Percentiles rank a stretch among this genome's conserved stretches.
Conservation (phyloP, 1,140 invertebrate genomes). For the Microplitis mediator region DNA sequence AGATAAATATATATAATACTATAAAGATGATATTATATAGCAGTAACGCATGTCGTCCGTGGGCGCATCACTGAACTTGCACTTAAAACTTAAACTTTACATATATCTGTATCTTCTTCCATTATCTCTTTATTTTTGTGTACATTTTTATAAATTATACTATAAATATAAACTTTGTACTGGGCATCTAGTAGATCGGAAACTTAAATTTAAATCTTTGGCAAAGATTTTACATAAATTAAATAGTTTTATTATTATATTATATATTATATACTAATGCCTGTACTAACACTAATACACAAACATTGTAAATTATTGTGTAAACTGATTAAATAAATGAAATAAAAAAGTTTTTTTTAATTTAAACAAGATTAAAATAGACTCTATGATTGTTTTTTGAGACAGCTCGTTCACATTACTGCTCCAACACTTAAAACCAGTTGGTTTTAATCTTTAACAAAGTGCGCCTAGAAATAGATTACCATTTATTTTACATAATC, state of each 20-base stretch:
- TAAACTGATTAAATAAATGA: neutral
- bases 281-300: slow-evolving; percentile 6
- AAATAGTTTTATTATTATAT: neutral
- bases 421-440: slow-evolving; percentile 15
- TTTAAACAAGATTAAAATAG: slow-evolving; percentile 6
- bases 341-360: neutral
- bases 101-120: neutral
- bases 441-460: slow-evolving; percentile 13
- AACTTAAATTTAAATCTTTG: no score
- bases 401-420: neutral
- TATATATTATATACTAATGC: no score
- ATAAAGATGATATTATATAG: slow-evolving; percentile 19
- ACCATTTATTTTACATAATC: neutral
- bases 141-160: no score
- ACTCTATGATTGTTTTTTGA: slow-evolving; percentile 15
- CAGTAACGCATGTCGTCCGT: slow-evolving; percentile 20
- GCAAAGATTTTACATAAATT: no score
- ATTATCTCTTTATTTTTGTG: neutral
- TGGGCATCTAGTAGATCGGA: no score
- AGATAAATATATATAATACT: no score
- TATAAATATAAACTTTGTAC: no score
- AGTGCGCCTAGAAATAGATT: neutral
- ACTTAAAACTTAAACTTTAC: slow-evolving; percentile 8
- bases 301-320: slow-evolving; percentile 4
- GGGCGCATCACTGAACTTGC: slow-evolving; percentile 29